Conservation (phyloP, 2,888 invertebrate species). For the Andrena bicolor region DNA sequence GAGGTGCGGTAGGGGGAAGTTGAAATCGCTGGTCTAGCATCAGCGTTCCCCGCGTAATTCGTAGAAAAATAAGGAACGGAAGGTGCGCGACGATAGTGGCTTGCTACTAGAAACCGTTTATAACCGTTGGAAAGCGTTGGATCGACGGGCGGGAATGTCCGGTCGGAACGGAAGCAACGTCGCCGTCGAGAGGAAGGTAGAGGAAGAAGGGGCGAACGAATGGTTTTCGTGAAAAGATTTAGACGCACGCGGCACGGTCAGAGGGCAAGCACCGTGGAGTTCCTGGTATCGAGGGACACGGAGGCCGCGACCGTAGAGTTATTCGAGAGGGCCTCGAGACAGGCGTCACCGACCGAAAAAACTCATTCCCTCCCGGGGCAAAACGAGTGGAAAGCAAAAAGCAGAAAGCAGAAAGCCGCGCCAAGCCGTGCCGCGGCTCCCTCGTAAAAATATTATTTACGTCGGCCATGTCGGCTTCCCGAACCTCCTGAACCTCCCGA, state of each 20-base stretch:
- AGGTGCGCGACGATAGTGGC: neutral
- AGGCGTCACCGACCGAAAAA: conserved; percentile 71
- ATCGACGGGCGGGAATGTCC: neutral
- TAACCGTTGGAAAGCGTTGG: too few relatives aligned
- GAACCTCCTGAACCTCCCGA: conserved; percentile 17
- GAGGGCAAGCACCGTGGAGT: conserved; percentile 69
- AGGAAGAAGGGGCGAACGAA: neutral
- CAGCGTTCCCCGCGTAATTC: conserved; percentile 36
- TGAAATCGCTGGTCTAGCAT: conserved; percentile 36
- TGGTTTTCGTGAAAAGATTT: conserved; percentile 15
- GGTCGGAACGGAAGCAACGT: neutral
- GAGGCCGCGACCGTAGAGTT: conserved; percentile 38
- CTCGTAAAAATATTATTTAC: conserved; percentile 73
- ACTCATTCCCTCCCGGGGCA: conserved; percentile 69
- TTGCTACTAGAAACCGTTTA: neutral
- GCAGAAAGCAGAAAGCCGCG: conserved; percentile 47
- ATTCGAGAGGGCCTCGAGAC: conserved; percentile 60
- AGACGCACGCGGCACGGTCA: conserved; percentile 19
- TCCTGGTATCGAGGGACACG: conserved; percentile 68
- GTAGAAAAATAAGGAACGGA: conserved; percentile 42
- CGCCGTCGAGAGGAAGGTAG: neutral
- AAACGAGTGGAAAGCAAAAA: conserved; percentile 69
- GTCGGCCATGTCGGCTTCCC: conserved; percentile 47
- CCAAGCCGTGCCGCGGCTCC: conserved; percentile 46
- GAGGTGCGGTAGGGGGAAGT: neutral